A percentile compares a stretch with the other conserved stretches of the same genome.
phyloP scores from a whole-genome alignment of 64 coral and sea anemone genomes.

The Montipora cactus region DNA sequence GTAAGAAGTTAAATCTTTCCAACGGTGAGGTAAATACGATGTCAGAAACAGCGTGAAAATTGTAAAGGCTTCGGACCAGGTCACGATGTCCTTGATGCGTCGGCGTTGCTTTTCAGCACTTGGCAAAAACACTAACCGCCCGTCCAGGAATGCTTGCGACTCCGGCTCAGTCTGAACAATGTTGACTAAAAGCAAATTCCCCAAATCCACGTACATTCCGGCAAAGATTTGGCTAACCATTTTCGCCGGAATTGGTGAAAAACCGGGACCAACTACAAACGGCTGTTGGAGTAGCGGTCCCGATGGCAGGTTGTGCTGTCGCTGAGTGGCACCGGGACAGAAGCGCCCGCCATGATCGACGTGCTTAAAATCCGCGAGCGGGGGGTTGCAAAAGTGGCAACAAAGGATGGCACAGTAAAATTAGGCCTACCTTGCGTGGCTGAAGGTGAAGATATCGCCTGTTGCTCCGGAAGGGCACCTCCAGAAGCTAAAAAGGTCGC shows the following conservation, averaged over 20 bases:
- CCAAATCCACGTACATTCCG: conserved; percentile 26
- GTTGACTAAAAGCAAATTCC: conserved; percentile 28
- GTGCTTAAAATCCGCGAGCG: not conserved
- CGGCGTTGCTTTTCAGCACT: not conserved
- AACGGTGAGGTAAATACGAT: not conserved
- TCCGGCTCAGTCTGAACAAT: conserved; percentile 14
- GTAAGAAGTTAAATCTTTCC: conserved; percentile 28
- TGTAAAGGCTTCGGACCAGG: conserved; percentile 27
- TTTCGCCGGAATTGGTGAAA: conserved; percentile 24
- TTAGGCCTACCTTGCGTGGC: not conserved
- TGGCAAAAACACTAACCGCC: conserved; percentile 18
- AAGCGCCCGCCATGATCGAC: not conserved
- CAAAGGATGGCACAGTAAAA: not conserved
- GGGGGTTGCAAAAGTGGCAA: conserved; percentile 6
- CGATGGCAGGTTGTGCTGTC: not conserved
- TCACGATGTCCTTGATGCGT: conserved; percentile 24
- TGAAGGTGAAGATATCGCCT: not conserved
- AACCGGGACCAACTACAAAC: conserved; percentile 37
- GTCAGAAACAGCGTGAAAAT: conserved; percentile 25
- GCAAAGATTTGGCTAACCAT: conserved; percentile 17
- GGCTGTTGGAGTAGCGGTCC: conserved; percentile 5
- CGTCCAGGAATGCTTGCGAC: conserved; percentile 6
- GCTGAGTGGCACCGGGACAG: not conserved
- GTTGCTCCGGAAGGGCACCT: too few relatives aligned
- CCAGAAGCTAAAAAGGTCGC: too few relatives aligned